These are phyloP conservation scores for Myopa testacea DNA, from an alignment of 2,888 invertebrate genomes.

Conservation along the genomic window DNA sequence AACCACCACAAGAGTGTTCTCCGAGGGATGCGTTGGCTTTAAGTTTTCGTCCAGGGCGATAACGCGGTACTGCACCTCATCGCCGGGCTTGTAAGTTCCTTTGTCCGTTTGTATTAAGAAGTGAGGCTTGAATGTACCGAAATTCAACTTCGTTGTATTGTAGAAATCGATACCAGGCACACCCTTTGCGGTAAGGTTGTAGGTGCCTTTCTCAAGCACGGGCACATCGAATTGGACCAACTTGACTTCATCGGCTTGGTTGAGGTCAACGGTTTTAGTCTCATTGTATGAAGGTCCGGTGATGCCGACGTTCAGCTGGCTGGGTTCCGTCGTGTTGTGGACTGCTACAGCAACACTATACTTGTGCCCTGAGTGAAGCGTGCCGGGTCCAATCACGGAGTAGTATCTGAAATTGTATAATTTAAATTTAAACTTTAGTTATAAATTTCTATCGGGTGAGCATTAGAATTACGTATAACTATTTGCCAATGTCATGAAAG, in stretches of 20 bases:
- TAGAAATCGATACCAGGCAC: slow-evolving; percentile 79
- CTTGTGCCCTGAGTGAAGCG: slow-evolving; percentile 83
- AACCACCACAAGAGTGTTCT: slow-evolving; percentile 60
- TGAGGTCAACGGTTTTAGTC: slow-evolving; percentile 53
- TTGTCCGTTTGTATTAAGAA: slow-evolving; percentile 93
- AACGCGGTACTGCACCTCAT: slow-evolving; percentile 78
- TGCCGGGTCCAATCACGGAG: slow-evolving; percentile 83
- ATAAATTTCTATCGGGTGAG: background rate
- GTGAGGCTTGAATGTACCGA: slow-evolving; percentile 67
- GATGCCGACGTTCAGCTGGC: slow-evolving; percentile 58
- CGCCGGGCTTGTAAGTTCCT: slow-evolving; percentile 89
- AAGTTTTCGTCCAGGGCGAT: slow-evolving; percentile 76
- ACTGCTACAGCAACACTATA: slow-evolving; percentile 83
- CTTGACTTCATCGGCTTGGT: slow-evolving; percentile 52
- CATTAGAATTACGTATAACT: background rate
- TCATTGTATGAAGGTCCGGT: slow-evolving; percentile 59
- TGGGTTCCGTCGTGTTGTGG: slow-evolving; percentile 61
- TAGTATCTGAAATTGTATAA: slow-evolving; percentile 67
- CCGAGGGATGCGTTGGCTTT: slow-evolving; percentile 71
- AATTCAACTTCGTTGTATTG: slow-evolving; percentile 78
- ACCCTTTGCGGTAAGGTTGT: slow-evolving; percentile 80
- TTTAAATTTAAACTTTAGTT: background rate
- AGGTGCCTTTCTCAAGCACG: slow-evolving; percentile 71
- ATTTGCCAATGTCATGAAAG: too few species aligned
- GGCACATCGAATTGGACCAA: slow-evolving; percentile 57